Evolutionary conservation across 1,140 invertebrate species (phyloP).

Genomic region (Drosophila arizonae): DNA sequence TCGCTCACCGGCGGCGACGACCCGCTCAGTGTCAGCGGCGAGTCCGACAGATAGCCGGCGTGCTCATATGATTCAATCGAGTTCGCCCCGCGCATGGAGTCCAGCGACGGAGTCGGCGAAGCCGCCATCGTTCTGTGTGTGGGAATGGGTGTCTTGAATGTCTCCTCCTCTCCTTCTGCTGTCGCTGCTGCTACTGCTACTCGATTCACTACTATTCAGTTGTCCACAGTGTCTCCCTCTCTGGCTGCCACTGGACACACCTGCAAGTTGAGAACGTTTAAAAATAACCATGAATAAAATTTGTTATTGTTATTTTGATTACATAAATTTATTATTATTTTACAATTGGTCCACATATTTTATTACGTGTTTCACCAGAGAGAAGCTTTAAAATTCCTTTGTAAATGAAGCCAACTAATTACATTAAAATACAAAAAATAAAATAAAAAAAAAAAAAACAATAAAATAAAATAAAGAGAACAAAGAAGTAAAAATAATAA

Average conservation of each 20-base stretch:
- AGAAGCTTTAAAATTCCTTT: too few species aligned
- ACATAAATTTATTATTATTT: too few species aligned
- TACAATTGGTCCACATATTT: too few species aligned
- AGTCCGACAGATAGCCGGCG: constrained; percentile 85
- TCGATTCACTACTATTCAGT: not conserved
- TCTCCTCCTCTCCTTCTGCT: not conserved
- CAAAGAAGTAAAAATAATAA: too few species aligned
- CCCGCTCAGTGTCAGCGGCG: constrained; percentile 90
- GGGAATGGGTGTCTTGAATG: not conserved
- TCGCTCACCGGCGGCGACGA: constrained; percentile 91
- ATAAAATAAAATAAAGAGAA: too few species aligned
- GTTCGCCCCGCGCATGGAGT: constrained; percentile 94
- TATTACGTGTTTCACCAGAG: too few species aligned
- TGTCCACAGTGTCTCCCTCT: not conserved
- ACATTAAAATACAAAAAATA: too few species aligned
- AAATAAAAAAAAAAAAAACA: too few species aligned
- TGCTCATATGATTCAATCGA: constrained; percentile 92
- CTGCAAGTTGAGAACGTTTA: not conserved
- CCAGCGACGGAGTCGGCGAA: constrained; percentile 94
- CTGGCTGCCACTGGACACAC: not conserved
- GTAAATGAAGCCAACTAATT: too few species aligned
- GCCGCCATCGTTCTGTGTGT: constrained; percentile 79
- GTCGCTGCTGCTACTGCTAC: too few species aligned
- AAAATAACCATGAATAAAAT: not conserved
- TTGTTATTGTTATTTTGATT: too few species aligned